Base-by-base conservation (phyloP, 2,888 invertebrate species). In the Cartodere bifasciata region DNA sequence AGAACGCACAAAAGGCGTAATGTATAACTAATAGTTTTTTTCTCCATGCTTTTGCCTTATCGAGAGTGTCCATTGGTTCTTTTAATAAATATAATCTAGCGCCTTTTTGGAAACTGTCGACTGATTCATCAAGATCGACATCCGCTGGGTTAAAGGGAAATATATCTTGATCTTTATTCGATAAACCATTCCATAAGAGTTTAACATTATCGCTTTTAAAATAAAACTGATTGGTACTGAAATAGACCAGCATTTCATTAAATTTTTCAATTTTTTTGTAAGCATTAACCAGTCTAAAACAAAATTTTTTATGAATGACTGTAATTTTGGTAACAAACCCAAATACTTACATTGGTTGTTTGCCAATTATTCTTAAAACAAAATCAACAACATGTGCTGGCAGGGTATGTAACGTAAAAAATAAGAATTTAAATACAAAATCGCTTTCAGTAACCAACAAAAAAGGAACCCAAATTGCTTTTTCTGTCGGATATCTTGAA, bases 221-320 rank as follows among this genome's bases (percentile, higher is more conserved):
- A 52, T 52, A 70, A 88, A 88, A 34, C 76, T 70, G 27, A n/a
- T 69, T 62, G 11, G 72, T 75, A 35, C 74, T 71, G 60, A 92
- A 92, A 53, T 82, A 86, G 1, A 75, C 66, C 16, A 91, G 56
- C 0, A 80, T 74, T 1, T 69, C 65, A 2, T 77, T 67, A 41
- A 86, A 80, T 52, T 75, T 78, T 55, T 87, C 80, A 31, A 91
- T 72, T 54, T 84, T 86, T 33, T 66, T 67, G 56, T 88, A 88
- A 31, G 80, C 70, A 47, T 76, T 77, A 40, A 82, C 60, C 69
- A 88, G 72, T 83, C 88, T 65, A 23, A 44, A 50, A 50, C 31
- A 23, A 23, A 36, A 40, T n/a, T n/a, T n/a, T n/a, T n/a, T n/a
- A n/a, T n/a, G n/a, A n/a, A n/a, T n/a, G n/a, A n/a, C n/a, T n/a